Percentiles rank a stretch among this genome's conserved stretches.
Conservation (phyloP, 2,113 vertebrate genomes). For the Cinclus mexicanus region DNA sequence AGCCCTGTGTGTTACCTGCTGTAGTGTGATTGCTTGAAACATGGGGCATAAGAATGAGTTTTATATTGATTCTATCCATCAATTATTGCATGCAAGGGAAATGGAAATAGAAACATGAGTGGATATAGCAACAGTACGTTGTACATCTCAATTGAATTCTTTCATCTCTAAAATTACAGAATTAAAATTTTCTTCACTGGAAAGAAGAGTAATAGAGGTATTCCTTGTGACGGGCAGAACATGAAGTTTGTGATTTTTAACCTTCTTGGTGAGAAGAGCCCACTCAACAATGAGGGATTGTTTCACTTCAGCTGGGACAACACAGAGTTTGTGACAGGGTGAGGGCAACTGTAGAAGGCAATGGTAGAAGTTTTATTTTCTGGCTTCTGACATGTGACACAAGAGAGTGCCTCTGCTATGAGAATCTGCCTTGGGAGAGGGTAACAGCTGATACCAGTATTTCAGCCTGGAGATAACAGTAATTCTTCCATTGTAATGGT, state of each 20-base stretch:
- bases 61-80: not conserved
- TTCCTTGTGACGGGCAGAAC: not conserved
- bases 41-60: not conserved
- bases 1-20: not conserved
- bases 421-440: not conserved
- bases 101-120: not conserved
- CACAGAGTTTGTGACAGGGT: not conserved
- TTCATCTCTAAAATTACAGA: not conserved
- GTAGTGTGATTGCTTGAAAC: not conserved
- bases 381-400: not conserved
- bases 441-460: not conserved
- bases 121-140: not conserved
- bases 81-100: not conserved
- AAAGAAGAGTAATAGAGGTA: not conserved
- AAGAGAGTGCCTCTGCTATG: not conserved
- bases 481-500: not conserved
- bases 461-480: not conserved
- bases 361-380: not conserved
- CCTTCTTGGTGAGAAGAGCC: not conserved
- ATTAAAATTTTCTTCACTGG: not conserved
- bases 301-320: not conserved
- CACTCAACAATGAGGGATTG: accelerated
- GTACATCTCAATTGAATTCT: not conserved
- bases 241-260: not conserved
- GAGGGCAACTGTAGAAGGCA: not conserved